Base-by-base conservation (phyloP, 30 jellyfish, hydroid and myxozoan species). In the Turritopsis rubra region DNA sequence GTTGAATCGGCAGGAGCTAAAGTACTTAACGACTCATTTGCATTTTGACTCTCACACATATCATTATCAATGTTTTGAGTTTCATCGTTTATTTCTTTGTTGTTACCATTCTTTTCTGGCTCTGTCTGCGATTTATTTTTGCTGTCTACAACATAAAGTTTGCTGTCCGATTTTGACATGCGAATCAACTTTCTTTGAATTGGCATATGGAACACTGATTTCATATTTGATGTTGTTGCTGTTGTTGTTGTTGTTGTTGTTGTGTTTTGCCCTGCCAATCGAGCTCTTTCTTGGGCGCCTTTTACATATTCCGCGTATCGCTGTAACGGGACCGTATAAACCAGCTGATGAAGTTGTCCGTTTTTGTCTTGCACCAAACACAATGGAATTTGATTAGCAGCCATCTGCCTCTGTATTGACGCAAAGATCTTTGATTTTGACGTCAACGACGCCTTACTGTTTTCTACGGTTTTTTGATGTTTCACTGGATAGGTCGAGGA, bases 271-370 rank as follows among this genome's bases (percentile, higher is more conserved):
- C 60, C 60, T 3, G 21, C 29, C 53, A 80, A 80, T 21, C 65
- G 54, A 53, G 52, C 52, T 53, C 83, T 79, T 53, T 24, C 28
- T 25, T 53, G 53, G 54, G 77, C 82, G 8, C 41, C 79, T 18
- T 21, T 65, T 23, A 70, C 75, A 65, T 53, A 80, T 53, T 80
- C 52, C 16, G 54, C 87, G 65, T 80, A 80, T 26, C 54, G 84
- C 21, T 80, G 54, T 65, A 31, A 31, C 7, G 87, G 87, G 31
- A 80, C 79, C 53, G 77, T 80, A 65, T 80, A 80, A 16, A 80
- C 87, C 16, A 80, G 77, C 28, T 80, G 87, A 53, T 80, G 87
- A 18, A 80, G 54, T 52, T 53, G 75, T 18, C 87, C 87, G 21
- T 53, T 23, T 1, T 27, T 22, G 65, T 80, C 87, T 27, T 80